Evolutionary conservation across 2,113 vertebrate species (phyloP), one percentile per base, ranked within the genome.

Genomic region (Malurus elegans): DNA sequence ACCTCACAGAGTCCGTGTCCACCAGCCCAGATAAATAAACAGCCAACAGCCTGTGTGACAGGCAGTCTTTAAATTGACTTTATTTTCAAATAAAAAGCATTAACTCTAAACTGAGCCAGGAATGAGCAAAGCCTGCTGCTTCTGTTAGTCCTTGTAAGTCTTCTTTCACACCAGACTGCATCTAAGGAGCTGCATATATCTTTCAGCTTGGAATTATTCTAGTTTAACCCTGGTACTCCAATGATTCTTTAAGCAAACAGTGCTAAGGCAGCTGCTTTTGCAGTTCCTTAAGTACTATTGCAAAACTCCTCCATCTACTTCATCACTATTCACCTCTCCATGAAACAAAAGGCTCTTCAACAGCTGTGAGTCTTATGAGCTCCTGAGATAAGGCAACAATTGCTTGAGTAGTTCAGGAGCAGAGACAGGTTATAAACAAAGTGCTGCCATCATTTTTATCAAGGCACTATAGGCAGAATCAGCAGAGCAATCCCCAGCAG

Each of bases 21-120:
- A 86, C 29, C 25, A 83, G 50, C 58, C 36, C 57, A 89, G 44
- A 83, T 45, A 93, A 93, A 94, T 76, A 94, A 92, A 90, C 50
- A 70, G 47, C n/a, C 26, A 79, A 71, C 29, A 51, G 36, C 8
- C 40, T 92, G 32, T 86, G 76, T 2, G 4, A 70, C 47, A 86
- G 50, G 26, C 50, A 86, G 64, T 80, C 28, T 88, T 95, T 82
- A 73, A 94, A 90, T 1, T 79, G 12, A 85, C 32, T 75, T 95
- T 61, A 53, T 79, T 90, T 88, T 75, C 36, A 85, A 82, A 45
- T 54, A 34, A 66, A 79, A 86, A 70, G 21, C 5, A 64, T 78
- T 90, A 93, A 91, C 90, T 36, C 70, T 45, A 9, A 2, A 9
- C 36, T 76, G 53, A 85, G n/a, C 10, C 54, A 79, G 19, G 3